These are phyloP conservation scores for Poecilia gillii DNA, from an alignment of 2,797 vertebrate genomes.

Conservation along the genomic window DNA sequence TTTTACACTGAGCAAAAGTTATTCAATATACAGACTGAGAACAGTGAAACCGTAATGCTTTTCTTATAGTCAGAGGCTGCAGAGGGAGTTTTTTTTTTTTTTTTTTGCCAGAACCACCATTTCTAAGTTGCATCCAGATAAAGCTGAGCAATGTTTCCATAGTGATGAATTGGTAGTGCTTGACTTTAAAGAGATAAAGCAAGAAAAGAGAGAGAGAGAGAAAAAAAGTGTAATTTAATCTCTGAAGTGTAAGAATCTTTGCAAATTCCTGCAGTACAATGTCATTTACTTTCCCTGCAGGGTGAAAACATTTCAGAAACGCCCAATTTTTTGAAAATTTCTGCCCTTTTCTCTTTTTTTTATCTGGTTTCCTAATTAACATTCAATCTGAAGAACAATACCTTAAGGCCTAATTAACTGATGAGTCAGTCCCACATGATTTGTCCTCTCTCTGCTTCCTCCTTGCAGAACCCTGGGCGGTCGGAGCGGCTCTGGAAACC, in stretches of 20 bases:
- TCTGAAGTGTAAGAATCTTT: background rate
- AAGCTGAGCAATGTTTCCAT: background rate
- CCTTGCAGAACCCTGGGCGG: constrained; percentile 59
- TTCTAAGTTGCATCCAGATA: background rate
- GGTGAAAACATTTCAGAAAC: background rate
- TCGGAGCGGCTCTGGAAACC: constrained; percentile 45
- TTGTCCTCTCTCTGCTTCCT: constrained; percentile 32
- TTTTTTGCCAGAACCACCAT: background rate
- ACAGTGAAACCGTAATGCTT: background rate
- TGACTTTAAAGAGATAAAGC: constrained; percentile 5
- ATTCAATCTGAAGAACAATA: background rate
- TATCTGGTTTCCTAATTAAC: background rate
- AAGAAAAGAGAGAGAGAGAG: background rate
- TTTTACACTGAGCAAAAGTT: background rate
- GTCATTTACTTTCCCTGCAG: background rate
- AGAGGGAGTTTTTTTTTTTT: background rate
- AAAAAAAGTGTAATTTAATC: background rate
- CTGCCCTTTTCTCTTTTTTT: background rate
- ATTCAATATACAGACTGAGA: background rate
- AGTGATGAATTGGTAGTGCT: background rate
- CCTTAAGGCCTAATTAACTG: constrained; percentile 13
- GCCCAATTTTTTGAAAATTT: background rate
- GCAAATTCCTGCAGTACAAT: background rate
- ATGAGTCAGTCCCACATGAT: constrained; percentile 27
- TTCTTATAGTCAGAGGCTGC: background rate